Percentiles rank a stretch among this genome's conserved stretches.
phyloP scores from a whole-genome alignment of 2,888 invertebrate genomes.

The Stegana nigrithorax region DNA sequence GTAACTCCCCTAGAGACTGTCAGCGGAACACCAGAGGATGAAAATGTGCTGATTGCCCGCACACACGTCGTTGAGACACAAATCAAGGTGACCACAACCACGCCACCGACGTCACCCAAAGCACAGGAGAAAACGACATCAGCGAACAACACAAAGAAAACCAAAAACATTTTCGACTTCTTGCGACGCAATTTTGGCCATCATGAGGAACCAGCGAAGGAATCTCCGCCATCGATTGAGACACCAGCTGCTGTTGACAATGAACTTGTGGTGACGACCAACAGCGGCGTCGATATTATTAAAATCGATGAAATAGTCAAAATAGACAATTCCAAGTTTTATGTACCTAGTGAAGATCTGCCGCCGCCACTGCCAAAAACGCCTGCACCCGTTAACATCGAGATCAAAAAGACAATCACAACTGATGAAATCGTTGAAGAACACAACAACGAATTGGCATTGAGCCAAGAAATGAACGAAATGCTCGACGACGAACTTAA shows the following conservation, averaged over 20 bases:
- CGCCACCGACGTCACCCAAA: slow-evolving; percentile 43
- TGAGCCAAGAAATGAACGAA: slow-evolving; percentile 64
- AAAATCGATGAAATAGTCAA: slow-evolving; percentile 50
- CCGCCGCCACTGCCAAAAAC: slow-evolving; percentile 48
- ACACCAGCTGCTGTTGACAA: slow-evolving; percentile 35
- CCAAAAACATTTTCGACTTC: slow-evolving; percentile 68
- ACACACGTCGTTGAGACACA: slow-evolving; percentile 65
- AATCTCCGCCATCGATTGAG: too few relatives aligned
- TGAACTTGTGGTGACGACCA: slow-evolving; percentile 41
- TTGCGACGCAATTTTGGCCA: slow-evolving; percentile 67
- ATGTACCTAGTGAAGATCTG: slow-evolving; percentile 51
- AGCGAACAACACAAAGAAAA: slow-evolving; percentile 49
- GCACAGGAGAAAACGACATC: slow-evolving; percentile 21
- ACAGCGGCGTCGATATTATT: slow-evolving; percentile 53
- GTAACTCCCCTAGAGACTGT: background rate
- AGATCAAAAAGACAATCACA: slow-evolving; percentile 62
- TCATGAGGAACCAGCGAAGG: slow-evolving; percentile 46
- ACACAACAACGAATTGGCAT: slow-evolving; percentile 55
- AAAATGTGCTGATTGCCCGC: slow-evolving; percentile 58
- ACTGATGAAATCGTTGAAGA: slow-evolving; percentile 64
- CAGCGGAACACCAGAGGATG: slow-evolving; percentile 28
- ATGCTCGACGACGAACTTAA: slow-evolving; percentile 65
- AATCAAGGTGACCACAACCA: slow-evolving; percentile 63
- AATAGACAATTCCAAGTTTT: slow-evolving; percentile 65
- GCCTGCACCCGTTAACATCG: slow-evolving; percentile 64